A percentile compares a stretch with the other conserved stretches of the same genome.
phyloP scores from a whole-genome alignment of 2,888 invertebrate genomes.

The Ryuthela nishihirai region DNA sequence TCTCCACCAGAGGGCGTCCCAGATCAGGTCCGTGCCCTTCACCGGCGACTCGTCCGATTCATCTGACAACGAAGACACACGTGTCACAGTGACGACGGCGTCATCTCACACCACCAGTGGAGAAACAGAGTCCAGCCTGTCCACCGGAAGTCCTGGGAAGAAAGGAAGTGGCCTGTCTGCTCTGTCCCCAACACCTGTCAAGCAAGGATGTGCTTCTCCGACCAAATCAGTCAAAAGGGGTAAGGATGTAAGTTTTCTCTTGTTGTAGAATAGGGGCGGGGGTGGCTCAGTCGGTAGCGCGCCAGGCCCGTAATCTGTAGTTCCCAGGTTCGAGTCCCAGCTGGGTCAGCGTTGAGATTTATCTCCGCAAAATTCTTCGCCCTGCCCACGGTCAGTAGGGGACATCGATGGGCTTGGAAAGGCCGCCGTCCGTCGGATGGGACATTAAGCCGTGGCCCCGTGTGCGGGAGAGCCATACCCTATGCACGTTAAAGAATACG shows the following conservation, averaged over 20 bases:
- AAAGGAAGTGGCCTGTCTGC: conserved; percentile 31
- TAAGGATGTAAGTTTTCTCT: conserved; percentile 40
- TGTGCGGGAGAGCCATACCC: too few relatives aligned
- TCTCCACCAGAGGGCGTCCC: conserved; percentile 72
- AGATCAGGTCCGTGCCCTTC: conserved; percentile 92
- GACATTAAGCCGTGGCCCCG: too few relatives aligned
- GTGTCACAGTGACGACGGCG: conserved; percentile 44
- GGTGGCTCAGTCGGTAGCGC: too few relatives aligned
- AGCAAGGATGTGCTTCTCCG: conserved; percentile 39
- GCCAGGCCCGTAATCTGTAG: too few relatives aligned
- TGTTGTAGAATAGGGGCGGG: neutral
- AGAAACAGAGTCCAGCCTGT: conserved; percentile 40
- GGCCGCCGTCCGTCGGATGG: too few relatives aligned
- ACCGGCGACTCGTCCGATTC: conserved; percentile 93
- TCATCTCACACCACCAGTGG: conserved; percentile 42
- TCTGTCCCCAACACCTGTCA: conserved; percentile 40
- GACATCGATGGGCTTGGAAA: too few relatives aligned
- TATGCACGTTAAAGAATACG: too few relatives aligned
- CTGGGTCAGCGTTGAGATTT: too few relatives aligned
- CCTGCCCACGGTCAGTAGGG: too few relatives aligned
- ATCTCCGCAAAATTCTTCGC: too few relatives aligned
- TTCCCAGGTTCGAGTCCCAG: too few relatives aligned
- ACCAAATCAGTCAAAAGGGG: conserved; percentile 45
- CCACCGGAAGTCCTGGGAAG: conserved; percentile 43
- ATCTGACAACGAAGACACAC: conserved; percentile 78